Conservation (phyloP, 2,888 invertebrate genomes). For the Sphaerophoria taeniata region DNA sequence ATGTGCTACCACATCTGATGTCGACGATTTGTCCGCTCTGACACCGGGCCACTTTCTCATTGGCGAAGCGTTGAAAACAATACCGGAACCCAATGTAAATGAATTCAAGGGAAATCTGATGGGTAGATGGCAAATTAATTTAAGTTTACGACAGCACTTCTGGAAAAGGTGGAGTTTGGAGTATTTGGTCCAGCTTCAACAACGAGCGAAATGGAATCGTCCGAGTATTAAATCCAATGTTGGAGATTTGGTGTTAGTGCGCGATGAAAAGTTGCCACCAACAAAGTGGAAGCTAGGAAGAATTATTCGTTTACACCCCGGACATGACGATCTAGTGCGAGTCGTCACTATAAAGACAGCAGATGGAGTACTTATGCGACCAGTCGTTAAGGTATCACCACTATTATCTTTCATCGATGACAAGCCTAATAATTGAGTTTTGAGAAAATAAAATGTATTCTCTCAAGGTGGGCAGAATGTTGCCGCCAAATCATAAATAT, state of each 20-base stretch:
- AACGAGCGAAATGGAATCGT: constrained; percentile 26
- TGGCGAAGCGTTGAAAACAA: constrained; percentile 26
- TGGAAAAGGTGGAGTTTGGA: constrained; percentile 44
- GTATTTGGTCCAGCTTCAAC: constrained; percentile 32
- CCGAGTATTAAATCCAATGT: background rate
- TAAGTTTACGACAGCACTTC: constrained; percentile 35
- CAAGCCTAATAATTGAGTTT: background rate
- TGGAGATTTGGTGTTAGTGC: constrained; percentile 23
- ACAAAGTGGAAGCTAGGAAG: constrained; percentile 18
- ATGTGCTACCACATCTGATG: constrained; percentile 9
- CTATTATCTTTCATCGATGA: background rate
- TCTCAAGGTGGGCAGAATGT: constrained; percentile 2
- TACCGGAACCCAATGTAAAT: constrained; percentile 7
- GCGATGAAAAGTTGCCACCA: constrained; percentile 2
- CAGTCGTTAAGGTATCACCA: constrained; percentile 3
- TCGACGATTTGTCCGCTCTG: constrained; percentile 13
- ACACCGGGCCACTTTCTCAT: constrained; percentile 35
- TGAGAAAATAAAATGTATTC: background rate
- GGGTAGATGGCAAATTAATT: constrained; percentile 22
- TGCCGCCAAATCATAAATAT: too few relatives aligned
- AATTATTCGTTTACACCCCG: background rate
- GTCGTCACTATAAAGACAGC: background rate
- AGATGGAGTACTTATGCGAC: constrained; percentile 1
- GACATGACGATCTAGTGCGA: background rate
- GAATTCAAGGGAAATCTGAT: constrained; percentile 22